Evolutionary conservation across 1,140 invertebrate species (phyloP).

Genomic region (Pachypeltis micranthus): DNA sequence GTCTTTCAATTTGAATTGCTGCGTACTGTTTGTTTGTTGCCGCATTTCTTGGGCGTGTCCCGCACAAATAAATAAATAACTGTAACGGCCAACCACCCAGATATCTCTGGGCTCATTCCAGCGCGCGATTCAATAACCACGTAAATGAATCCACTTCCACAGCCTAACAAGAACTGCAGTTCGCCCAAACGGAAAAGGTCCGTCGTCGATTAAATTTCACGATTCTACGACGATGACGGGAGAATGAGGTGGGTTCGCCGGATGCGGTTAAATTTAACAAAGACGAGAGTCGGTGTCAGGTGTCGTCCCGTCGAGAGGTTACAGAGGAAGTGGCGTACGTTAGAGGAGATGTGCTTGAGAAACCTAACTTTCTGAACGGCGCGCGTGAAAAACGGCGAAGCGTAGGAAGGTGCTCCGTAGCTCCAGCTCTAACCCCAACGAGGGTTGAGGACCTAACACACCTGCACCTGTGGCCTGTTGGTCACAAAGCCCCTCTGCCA

Average conservation of each 20-base stretch:
- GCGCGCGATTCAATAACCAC: not conserved
- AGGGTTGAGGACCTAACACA: too few species aligned
- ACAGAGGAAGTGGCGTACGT: not conserved
- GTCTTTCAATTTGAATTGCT: too few species aligned
- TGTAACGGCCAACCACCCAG: not conserved
- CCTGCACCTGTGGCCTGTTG: too few species aligned
- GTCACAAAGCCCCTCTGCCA: too few species aligned
- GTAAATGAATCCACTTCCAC: not conserved
- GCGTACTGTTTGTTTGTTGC: too few species aligned
- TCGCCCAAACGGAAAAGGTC: too few species aligned
- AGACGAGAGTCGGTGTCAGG: not conserved
- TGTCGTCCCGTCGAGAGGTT: not conserved
- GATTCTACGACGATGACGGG: not conserved
- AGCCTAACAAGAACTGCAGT: not conserved
- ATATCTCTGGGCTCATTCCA: not conserved
- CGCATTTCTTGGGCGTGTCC: too few species aligned
- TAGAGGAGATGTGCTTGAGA: not conserved
- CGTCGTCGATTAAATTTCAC: not conserved
- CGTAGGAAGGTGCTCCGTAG: too few species aligned
- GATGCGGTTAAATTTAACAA: not conserved
- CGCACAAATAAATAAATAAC: not conserved
- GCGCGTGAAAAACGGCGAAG: too few species aligned
- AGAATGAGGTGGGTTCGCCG: not conserved
- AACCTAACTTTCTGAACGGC: too few species aligned
- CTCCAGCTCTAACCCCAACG: too few species aligned